Evolutionary conservation across 1,140 invertebrate species (phyloP).

Genomic region (Drosophila punjabiensis): DNA sequence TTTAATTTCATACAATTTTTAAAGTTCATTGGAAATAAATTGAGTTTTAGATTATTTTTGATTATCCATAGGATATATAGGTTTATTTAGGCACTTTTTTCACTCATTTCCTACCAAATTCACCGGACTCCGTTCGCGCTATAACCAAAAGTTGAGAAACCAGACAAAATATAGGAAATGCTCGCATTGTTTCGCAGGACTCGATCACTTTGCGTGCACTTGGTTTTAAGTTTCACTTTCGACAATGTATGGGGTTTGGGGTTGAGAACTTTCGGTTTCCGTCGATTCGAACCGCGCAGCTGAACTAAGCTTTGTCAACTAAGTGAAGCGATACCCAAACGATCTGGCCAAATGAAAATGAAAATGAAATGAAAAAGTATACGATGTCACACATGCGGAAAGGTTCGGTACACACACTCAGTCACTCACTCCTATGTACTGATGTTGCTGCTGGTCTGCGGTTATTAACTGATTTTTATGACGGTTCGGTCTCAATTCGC

Average conservation of each 20-base stretch:
- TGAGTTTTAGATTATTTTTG: too few relatives aligned
- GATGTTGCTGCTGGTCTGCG: conserved; percentile 21
- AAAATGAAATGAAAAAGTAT: conserved; percentile 54
- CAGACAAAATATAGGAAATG: conserved; percentile 20
- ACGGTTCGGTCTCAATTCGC: conserved; percentile 77
- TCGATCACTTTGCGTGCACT: conserved; percentile 20
- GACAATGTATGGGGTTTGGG: background rate
- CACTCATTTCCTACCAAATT: conserved; percentile 59
- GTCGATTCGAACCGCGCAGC: conserved; percentile 54
- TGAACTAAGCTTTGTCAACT: conserved; percentile 65
- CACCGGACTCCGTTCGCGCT: conserved; percentile 53
- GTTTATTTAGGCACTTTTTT: background rate
- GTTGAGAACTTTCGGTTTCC: conserved; percentile 51
- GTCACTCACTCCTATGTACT: conserved; percentile 15
- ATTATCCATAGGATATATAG: too few relatives aligned
- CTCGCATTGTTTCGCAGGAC: conserved; percentile 50
- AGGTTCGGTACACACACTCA: conserved; percentile 10
- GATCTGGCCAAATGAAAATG: conserved; percentile 68
- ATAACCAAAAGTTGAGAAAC: conserved; percentile 35
- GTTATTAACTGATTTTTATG: conserved; percentile 76
- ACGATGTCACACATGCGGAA: conserved; percentile 26
- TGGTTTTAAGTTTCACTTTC: conserved; percentile 7
- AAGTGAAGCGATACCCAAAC: conserved; percentile 38
- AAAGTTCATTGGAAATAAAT: too few relatives aligned
- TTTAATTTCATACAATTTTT: background rate